Evolutionary conservation across 2,888 invertebrate genomes (phyloP).

Genomic region (Drosophila mettleri): DNA sequence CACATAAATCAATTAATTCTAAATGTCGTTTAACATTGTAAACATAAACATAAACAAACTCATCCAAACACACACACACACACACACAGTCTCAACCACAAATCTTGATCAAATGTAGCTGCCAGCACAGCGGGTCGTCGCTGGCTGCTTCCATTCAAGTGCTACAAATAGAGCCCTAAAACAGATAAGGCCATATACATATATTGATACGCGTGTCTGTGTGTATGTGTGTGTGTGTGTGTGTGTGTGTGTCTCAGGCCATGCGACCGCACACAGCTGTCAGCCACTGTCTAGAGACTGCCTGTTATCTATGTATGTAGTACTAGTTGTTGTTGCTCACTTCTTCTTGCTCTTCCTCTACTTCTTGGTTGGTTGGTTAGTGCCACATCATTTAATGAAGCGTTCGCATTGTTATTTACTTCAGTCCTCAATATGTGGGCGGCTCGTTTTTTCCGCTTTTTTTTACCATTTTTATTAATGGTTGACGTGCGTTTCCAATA

Average conservation of each 20-base stretch:
- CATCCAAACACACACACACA: slow-evolving; percentile 7
- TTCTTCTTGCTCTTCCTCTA: too few relatives aligned
- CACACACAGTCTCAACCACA: slow-evolving; percentile 34
- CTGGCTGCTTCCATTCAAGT: slow-evolving; percentile 2
- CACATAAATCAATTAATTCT: slow-evolving; percentile 77
- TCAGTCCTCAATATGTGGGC: slow-evolving; percentile 42
- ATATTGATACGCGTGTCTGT: slow-evolving; percentile 1
- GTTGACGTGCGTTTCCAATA: slow-evolving; percentile 39
- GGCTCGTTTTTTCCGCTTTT: neutral
- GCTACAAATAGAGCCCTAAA: slow-evolving; percentile 26
- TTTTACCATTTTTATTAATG: slow-evolving; percentile 51
- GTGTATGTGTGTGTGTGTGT: neutral
- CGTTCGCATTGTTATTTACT: slow-evolving; percentile 56
- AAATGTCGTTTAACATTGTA: slow-evolving; percentile 69
- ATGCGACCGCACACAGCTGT: slow-evolving; percentile 49
- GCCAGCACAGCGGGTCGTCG: slow-evolving; percentile 2
- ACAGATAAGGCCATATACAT: slow-evolving; percentile 28
- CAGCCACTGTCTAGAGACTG: slow-evolving; percentile 41
- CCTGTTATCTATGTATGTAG: slow-evolving; percentile 17
- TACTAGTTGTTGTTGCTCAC: slow-evolving; percentile 7
- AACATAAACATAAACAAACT: slow-evolving; percentile 57
- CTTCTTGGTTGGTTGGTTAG: slow-evolving; percentile 15
- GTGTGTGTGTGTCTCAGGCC: slow-evolving; percentile 29
- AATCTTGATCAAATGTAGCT: slow-evolving; percentile 56
- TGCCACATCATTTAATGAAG: slow-evolving; percentile 78